Percentiles rank a stretch among this genome's conserved stretches.
phyloP scores from a whole-genome alignment of 2,888 invertebrate species.

The Papilio gigon region DNA sequence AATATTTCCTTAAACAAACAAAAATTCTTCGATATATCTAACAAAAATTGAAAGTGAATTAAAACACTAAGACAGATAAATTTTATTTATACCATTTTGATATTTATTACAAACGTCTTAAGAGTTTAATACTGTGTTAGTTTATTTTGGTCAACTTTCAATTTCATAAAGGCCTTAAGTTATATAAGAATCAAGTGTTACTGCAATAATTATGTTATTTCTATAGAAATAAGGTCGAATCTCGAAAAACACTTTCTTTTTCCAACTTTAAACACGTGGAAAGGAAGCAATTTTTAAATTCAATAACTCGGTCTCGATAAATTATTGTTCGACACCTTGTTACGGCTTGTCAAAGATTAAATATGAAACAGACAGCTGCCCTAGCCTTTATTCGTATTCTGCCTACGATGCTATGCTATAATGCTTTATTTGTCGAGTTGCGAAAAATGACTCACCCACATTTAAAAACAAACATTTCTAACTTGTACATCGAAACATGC shows the following conservation, averaged over 20 bases:
- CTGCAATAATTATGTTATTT: slow-evolving; percentile 22
- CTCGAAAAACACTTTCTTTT: slow-evolving; percentile 40
- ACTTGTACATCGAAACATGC: too few relatives aligned
- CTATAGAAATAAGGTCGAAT: slow-evolving; percentile 46
- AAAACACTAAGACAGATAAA: slow-evolving; percentile 32
- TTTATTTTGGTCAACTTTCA: slow-evolving; percentile 31
- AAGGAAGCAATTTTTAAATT: slow-evolving; percentile 68
- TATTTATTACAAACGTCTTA: not conserved
- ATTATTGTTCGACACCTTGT: slow-evolving; percentile 72
- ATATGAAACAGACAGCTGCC: not conserved
- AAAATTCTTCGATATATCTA: slow-evolving; percentile 42
- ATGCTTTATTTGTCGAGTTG: not conserved
- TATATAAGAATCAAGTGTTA: too few relatives aligned
- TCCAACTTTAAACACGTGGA: slow-evolving; percentile 41
- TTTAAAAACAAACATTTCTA: too few relatives aligned
- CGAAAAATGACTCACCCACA: too few relatives aligned
- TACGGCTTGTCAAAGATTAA: slow-evolving; percentile 59
- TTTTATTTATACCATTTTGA: slow-evolving; percentile 7
- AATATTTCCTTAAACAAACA: slow-evolving; percentile 37
- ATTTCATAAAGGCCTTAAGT: slow-evolving; percentile 27
- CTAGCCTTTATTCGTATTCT: not conserved
- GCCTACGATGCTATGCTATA: not conserved
- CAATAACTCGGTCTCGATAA: slow-evolving; percentile 67
- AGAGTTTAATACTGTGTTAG: not conserved
- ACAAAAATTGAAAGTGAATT: slow-evolving; percentile 48